A percentile compares a stretch with the other conserved stretches of the same genome.
These are phyloP conservation scores for Neosilurus hyrtlii DNA, from an alignment of 2,797 vertebrate species.

Conservation along the genomic window DNA sequence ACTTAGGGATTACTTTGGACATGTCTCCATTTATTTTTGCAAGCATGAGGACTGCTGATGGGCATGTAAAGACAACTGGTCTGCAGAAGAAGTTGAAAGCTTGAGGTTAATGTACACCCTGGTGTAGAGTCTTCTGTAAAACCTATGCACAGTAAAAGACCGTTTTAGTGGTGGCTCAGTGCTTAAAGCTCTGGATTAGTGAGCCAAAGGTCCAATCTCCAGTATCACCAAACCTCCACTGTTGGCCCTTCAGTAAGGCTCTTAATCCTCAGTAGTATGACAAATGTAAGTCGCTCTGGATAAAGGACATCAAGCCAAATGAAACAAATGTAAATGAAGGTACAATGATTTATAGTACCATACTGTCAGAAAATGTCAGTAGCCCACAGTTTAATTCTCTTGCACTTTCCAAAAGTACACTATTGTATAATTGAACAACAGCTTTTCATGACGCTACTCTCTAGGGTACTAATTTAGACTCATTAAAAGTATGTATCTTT, in stretches of 20 bases:
- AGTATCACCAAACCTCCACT: too few species aligned
- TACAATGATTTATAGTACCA: background rate
- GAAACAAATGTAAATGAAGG: background rate
- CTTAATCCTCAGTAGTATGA: too few species aligned
- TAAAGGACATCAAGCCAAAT: too few species aligned
- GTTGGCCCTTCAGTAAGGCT: too few species aligned
- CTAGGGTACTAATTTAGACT: too few species aligned
- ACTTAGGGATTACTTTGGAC: constrained; percentile 40
- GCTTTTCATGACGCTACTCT: too few species aligned
- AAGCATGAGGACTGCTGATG: background rate
- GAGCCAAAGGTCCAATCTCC: too few species aligned
- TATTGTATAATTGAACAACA: too few species aligned
- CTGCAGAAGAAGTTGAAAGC: background rate
- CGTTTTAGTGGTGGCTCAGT: too few species aligned
- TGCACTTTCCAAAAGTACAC: background rate
- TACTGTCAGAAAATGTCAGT: background rate
- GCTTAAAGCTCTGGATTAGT: too few species aligned
- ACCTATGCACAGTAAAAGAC: background rate
- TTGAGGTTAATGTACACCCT: background rate
- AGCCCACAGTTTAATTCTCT: background rate
- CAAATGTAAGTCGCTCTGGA: too few species aligned
- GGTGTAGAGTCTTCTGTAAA: background rate
- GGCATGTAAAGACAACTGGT: constrained; percentile 1
- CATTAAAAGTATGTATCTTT: too few species aligned
- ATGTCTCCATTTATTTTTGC: background rate